Evolutionary conservation across 1,140 invertebrate species (phyloP).

Genomic region (Brachionus angularis): DNA sequence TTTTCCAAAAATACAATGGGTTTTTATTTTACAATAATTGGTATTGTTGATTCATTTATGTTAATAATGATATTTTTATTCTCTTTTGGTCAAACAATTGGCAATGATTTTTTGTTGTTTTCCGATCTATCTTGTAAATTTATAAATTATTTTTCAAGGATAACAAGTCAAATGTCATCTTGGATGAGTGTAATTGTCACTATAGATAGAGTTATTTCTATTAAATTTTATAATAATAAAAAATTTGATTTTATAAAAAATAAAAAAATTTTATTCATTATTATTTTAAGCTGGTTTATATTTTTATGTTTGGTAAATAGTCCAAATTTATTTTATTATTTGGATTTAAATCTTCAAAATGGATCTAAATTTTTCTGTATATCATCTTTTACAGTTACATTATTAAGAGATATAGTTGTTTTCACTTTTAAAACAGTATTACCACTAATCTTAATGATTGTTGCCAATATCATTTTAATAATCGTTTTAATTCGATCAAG

Average conservation of each 20-base stretch:
- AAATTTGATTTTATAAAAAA: slow-evolving; percentile 2
- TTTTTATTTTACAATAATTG: not conserved
- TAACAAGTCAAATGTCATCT: not conserved
- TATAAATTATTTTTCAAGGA: not conserved
- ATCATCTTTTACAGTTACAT: not conserved
- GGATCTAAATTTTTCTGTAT: not conserved
- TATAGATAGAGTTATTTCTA: not conserved
- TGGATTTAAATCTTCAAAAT: not conserved
- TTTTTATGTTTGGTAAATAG: not conserved
- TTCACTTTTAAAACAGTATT: not conserved
- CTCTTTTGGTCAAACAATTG: slow-evolving; percentile 7
- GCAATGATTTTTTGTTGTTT: not conserved
- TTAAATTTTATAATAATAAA: not conserved
- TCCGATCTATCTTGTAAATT: slow-evolving; percentile 8
- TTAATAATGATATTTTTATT: not conserved
- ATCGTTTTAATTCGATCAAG: not conserved
- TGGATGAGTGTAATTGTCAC: slow-evolving; percentile 3
- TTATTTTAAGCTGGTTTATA: not conserved
- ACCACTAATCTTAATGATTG: not conserved
- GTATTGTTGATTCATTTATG: not conserved
- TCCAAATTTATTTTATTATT: not conserved
- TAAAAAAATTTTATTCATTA: slow-evolving; percentile 1
- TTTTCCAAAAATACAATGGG: not conserved
- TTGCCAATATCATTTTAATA: not conserved
- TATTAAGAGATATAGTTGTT: not conserved